Percentiles rank a stretch among this genome's conserved stretches.
phyloP scores from a whole-genome alignment of 2,888 invertebrate genomes.

The Ectemnius continuus region DNA sequence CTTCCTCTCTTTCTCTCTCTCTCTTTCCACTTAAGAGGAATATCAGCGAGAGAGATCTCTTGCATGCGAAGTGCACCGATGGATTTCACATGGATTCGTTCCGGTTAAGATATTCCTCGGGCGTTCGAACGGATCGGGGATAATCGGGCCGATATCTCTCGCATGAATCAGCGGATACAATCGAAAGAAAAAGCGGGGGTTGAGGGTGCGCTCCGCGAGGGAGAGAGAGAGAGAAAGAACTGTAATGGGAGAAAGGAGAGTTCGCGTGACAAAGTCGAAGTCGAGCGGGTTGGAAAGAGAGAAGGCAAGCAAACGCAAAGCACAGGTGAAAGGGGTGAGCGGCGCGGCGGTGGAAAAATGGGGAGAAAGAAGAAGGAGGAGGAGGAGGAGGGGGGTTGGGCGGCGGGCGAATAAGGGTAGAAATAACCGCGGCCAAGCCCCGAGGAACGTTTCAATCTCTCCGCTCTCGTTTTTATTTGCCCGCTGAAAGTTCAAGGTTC shows the following conservation, averaged over 20 bases:
- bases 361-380: neutral
- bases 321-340: too few species aligned
- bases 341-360: neutral
- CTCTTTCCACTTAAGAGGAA: neutral
- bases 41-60: neutral
- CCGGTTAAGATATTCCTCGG: conserved; percentile 20
- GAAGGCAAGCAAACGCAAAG: neutral
- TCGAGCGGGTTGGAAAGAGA: neutral
- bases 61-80: conserved; percentile 1
- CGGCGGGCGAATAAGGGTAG: conserved; percentile 10
- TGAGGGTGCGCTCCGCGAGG: too few species aligned
- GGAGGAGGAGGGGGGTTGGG: neutral
- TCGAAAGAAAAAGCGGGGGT: neutral
- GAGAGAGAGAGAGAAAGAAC: too few species aligned
- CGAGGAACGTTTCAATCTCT: conserved; percentile 19
- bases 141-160: conserved; percentile 1
- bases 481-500: conserved; percentile 27
- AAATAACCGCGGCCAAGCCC: conserved; percentile 20
- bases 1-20: too few species aligned
- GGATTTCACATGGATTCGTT: conserved; percentile 10
- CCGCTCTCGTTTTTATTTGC: conserved; percentile 10
- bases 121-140: neutral
- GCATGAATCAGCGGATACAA: conserved; percentile 5
- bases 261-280: conserved; percentile 33
- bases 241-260: too few species aligned